These are phyloP conservation scores for Nemopilema nomurai DNA, from an alignment of 30 jellyfish, hydroid and myxozoan genomes.

Conservation along the genomic window DNA sequence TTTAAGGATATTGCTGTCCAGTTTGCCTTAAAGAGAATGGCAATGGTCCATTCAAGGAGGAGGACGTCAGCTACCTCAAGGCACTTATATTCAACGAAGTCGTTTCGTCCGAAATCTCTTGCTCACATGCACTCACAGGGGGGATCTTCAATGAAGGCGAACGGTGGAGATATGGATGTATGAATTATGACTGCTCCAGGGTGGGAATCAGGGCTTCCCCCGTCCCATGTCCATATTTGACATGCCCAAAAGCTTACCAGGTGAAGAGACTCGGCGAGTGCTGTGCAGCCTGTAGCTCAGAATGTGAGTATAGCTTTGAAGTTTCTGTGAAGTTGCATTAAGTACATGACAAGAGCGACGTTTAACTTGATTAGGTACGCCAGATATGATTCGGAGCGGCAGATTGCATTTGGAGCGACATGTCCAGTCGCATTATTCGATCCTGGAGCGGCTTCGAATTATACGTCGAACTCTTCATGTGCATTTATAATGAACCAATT, in stretches of 20 bases:
- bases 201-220: slow-evolving; percentile 33
- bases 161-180: slow-evolving; percentile 60
- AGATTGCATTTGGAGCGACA: too few species aligned
- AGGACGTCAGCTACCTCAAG: slow-evolving; percentile 18
- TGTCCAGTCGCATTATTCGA: too few species aligned
- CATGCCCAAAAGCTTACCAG: slow-evolving; percentile 55
- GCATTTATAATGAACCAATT: too few species aligned
- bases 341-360: not conserved
- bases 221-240: slow-evolving; percentile 52
- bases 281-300: slow-evolving; percentile 51
- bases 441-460: too few species aligned
- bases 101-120: slow-evolving; percentile 51
- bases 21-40: slow-evolving; percentile 43
- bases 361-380: too few species aligned
- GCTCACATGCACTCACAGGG: slow-evolving; percentile 27
- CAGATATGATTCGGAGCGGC: too few species aligned
- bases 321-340: not conserved
- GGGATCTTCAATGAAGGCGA: slow-evolving; percentile 75
- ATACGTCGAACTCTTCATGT: too few species aligned
- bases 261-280: slow-evolving; percentile 47
- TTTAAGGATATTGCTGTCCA: slow-evolving; percentile 77
- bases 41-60: slow-evolving; percentile 57
- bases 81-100: slow-evolving; percentile 33
- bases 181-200: slow-evolving; percentile 40
- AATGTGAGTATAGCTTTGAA: slow-evolving; percentile 35